Conservation (phyloP, 2,797 vertebrate genomes). For the Todus mexicanus region DNA sequence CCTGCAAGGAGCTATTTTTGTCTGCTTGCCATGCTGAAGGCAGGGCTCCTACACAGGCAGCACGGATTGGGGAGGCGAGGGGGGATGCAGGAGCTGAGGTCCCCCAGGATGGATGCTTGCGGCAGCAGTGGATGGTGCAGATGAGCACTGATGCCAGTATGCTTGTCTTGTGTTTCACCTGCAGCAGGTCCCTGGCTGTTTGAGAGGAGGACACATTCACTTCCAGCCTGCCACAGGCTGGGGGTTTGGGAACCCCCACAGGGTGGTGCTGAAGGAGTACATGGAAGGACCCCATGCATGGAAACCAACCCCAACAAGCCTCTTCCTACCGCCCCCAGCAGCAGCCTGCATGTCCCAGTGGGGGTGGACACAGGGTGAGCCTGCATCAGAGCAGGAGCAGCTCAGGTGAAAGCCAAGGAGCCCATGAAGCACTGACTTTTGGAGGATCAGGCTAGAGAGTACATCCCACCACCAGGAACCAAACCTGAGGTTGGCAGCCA, state of each 20-base stretch:
- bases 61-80: neutral
- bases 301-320: neutral
- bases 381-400: neutral
- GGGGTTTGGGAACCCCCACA: neutral
- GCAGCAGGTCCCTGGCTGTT: neutral
- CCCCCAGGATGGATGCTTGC: accelerated
- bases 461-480: neutral
- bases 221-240: neutral
- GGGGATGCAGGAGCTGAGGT: neutral
- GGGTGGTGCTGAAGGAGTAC: neutral
- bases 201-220: accelerated
- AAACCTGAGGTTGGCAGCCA: neutral
- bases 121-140: neutral
- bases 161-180: neutral
- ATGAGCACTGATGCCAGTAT: neutral
- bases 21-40: neutral
- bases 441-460: neutral
- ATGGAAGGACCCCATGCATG: neutral
- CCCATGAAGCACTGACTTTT: neutral
- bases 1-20: neutral
- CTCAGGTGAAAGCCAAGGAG: neutral
- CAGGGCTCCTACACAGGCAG: neutral
- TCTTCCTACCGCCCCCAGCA: neutral
- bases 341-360: neutral
- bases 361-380: neutral